Conservation (phyloP, 2,888 invertebrate species). For the Dascillus cervinus region DNA sequence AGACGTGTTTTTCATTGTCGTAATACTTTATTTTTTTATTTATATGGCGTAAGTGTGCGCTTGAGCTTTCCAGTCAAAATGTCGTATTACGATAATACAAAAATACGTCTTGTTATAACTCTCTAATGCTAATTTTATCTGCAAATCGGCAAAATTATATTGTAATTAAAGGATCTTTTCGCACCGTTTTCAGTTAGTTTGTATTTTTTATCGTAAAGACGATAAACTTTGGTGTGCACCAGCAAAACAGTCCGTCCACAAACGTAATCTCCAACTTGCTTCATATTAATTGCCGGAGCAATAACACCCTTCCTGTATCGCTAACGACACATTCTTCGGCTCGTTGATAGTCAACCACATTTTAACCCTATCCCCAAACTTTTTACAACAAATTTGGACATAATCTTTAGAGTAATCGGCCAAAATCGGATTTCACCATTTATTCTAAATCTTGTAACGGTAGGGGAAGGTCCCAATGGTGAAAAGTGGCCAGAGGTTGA, state of each 20-base stretch:
- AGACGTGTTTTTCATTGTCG: too few relatives aligned
- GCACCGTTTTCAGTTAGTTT: constrained; percentile 30
- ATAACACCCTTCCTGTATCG: constrained; percentile 24
- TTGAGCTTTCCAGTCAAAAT: too few relatives aligned
- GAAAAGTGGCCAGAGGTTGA: constrained; percentile 54
- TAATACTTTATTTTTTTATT: too few relatives aligned
- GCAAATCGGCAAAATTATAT: too few relatives aligned
- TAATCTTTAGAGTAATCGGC: constrained; percentile 49
- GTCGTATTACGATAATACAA: too few relatives aligned
- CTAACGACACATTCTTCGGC: constrained; percentile 30
- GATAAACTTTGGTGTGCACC: constrained; percentile 57
- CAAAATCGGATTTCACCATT: constrained; percentile 12
- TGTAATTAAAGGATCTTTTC: too few relatives aligned
- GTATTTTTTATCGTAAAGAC: constrained; percentile 48
- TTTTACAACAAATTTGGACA: constrained; percentile 43
- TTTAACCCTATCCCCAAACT: constrained; percentile 23
- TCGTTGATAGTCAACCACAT: constrained; percentile 46
- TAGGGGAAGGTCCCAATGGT: constrained; percentile 60
- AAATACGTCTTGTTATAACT: too few relatives aligned
- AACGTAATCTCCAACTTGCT: constrained; percentile 52
- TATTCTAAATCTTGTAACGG: constrained; percentile 25
- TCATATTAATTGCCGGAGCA: constrained; percentile 45
- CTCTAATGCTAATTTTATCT: too few relatives aligned
- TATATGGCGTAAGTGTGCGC: too few relatives aligned
- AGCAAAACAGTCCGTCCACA: constrained; percentile 55